Evolutionary conservation across 2,797 vertebrate genomes (phyloP).

Genomic region (Enoplosus armatus): DNA sequence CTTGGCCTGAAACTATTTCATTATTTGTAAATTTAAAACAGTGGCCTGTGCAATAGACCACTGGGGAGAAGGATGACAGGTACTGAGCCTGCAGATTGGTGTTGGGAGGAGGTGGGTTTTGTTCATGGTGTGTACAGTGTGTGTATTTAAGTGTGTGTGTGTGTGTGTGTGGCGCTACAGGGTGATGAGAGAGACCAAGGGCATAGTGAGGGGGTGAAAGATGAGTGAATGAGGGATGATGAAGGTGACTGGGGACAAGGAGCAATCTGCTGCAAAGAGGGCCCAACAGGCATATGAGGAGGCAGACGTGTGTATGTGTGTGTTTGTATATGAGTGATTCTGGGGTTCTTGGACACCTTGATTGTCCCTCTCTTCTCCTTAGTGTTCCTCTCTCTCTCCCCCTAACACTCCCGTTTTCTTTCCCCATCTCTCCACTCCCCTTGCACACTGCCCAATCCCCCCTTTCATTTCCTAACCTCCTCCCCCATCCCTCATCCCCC

Average conservation of each 20-base stretch:
- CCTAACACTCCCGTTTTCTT: conserved; percentile 20
- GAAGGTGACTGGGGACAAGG: conserved; percentile 76
- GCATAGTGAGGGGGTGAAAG: conserved; percentile 48
- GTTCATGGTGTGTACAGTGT: conserved; percentile 8
- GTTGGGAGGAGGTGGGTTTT: conserved; percentile 13
- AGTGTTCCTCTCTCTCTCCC: conserved; percentile 39
- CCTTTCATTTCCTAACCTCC: conserved; percentile 49
- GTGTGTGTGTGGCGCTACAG: conserved; percentile 40
- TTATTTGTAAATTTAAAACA: conserved; percentile 58
- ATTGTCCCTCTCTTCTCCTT: conserved; percentile 62
- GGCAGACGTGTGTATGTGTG: conserved; percentile 32
- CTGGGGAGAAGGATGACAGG: conserved; percentile 34
- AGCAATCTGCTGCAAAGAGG: conserved; percentile 75
- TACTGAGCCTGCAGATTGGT: conserved; percentile 57
- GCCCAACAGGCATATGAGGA: conserved; percentile 64
- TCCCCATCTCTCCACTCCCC: conserved; percentile 28
- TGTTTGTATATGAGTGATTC: conserved; percentile 48
- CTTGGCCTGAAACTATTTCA: conserved; percentile 27
- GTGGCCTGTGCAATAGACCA: conserved; percentile 35
- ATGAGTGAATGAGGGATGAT: conserved; percentile 72
- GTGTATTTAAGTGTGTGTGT: conserved; percentile 18
- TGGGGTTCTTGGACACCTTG: conserved; percentile 62
- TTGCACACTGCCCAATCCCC: conserved; percentile 34
- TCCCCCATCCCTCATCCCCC: not conserved
- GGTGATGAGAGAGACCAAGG: conserved; percentile 53